Evolutionary conservation across 2,888 invertebrate genomes (phyloP), one percentile per base, ranked within the genome.

Genomic region (Drosophila neutralis): DNA sequence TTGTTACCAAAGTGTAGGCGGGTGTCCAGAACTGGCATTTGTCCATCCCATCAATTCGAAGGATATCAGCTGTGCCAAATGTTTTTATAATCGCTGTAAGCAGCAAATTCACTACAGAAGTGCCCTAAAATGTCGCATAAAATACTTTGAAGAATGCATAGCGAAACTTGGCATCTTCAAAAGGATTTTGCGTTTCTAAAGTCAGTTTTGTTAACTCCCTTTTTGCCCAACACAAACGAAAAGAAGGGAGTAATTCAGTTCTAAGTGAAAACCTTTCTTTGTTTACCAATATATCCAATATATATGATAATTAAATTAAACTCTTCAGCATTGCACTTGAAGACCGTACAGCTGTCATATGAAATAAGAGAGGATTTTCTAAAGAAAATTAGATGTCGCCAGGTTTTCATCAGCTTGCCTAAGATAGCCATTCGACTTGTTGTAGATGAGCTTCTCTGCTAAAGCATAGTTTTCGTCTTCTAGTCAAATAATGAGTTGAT

Each of bases 11-110:
- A 58, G 68, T 40, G 56, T 56, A 27, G 56, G 60, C 35, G 49
- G 24, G 59, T 54, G 59, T 36, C 7, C 24, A 35, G 7, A 36
- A 56, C 38, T 57, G 29, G n/a, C 56, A 38, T 38, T 29, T 38
- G 56, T n/a, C 38, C 57, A 57, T 40, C 56, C 63, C 87, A 89
- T 83, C 82, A 83, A 78, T 84, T 71, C 60, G 58, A 51, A 29
- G 59, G 68, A 83, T 89, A 87, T 84, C 83, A 84, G 83, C 83
- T 84, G 89, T 78, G 82, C 76, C 82, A 84, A 84, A 84, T 84
- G 89, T 83, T 84, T 84, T 89, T 84, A 89, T 84, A 89, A 84
- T 84, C 83, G 82, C 71, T 64, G 73, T 53, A 58, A 51, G 66
- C 70, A 63, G 49, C 62, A 68, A 61, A 21, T 33, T 61, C 48